Conservation (phyloP, 2,797 vertebrate genomes). For the Simalia tracyae region DNA sequence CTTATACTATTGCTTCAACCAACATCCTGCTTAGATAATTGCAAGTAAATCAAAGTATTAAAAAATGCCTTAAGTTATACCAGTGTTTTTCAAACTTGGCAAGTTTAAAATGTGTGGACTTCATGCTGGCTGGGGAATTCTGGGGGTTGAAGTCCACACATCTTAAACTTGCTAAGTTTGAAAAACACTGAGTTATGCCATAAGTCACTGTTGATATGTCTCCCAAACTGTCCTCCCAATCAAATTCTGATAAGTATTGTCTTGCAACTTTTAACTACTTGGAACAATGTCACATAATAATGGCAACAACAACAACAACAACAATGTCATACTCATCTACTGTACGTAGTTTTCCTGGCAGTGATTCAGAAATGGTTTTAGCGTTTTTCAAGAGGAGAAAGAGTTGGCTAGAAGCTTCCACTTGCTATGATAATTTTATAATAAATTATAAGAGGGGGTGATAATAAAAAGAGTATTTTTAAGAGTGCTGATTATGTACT, state of each 20-base stretch:
- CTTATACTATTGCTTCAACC: background rate
- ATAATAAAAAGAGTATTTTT: background rate
- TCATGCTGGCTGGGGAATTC: background rate
- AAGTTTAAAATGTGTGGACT: too few species aligned
- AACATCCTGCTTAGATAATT: background rate
- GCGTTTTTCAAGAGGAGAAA: background rate
- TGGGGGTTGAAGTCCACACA: background rate
- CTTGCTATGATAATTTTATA: background rate
- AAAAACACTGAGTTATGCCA: background rate
- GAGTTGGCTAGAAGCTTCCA: background rate
- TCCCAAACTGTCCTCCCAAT: background rate
- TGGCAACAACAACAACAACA: background rate
- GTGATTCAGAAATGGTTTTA: background rate
- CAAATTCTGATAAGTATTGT: background rate
- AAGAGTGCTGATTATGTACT: background rate
- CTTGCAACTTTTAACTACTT: background rate
- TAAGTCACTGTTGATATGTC: background rate
- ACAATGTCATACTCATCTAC: background rate
- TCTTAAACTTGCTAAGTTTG: background rate
- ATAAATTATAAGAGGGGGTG: background rate
- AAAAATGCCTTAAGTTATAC: background rate
- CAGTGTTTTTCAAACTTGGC: too few species aligned
- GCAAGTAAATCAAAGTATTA: background rate
- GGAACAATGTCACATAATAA: background rate
- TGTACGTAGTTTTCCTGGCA: background rate